These are phyloP conservation scores for Apis mellifera DNA, from an alignment of 1,140 invertebrate genomes.

Conservation along the genomic window Amel_HAv3.1 CM009943.2:9368001-9368500, in stretches of 20 bases:
- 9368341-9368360: not conserved
- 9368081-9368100: constrained; percentile 8
- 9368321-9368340: not conserved
- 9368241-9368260: not conserved
- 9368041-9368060: constrained; percentile 66
- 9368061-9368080: constrained; percentile 22
- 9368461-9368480: too few species aligned
- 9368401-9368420: too few species aligned
- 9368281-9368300: constrained; percentile 61
- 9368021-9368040: constrained; percentile 69
- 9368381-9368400: too few species aligned
- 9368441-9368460: too few species aligned
- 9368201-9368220: constrained; percentile 69
- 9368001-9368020: constrained; percentile 76
- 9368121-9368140: constrained; percentile 57
- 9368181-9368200: constrained; percentile 61
- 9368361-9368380: too few species aligned
- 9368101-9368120: constrained; percentile 22
- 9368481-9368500: too few species aligned
- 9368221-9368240: constrained; percentile 61
- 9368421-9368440: too few species aligned
- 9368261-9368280: not conserved
- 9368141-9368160: constrained; percentile 62
- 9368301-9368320: constrained; percentile 50
- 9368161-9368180: constrained; percentile 71